Percentiles rank a stretch among this genome's conserved stretches.
These are phyloP conservation scores for Ceratina australensis DNA, from an alignment of 1,140 invertebrate species.

Conservation along the genomic window DNA sequence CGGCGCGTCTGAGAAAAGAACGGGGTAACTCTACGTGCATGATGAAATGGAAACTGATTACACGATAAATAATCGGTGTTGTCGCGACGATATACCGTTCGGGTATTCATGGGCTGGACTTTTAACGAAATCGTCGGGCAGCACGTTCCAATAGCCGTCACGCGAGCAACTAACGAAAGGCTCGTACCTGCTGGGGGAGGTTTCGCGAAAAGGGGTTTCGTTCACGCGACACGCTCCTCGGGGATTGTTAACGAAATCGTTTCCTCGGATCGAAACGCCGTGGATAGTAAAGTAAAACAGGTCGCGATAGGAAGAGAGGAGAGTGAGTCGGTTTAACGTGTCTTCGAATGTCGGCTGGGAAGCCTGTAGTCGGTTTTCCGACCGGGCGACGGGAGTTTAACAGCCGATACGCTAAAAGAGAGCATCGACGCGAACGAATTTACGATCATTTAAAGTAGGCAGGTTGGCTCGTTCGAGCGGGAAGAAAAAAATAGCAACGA, in stretches of 20 bases:
- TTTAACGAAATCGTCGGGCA: background rate
- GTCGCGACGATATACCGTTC: background rate
- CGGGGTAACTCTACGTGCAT: background rate
- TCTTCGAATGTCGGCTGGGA: background rate
- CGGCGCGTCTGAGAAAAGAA: no score
- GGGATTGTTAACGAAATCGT: constrained; percentile 32
- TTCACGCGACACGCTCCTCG: constrained; percentile 17
- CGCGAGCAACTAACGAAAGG: constrained; percentile 14
- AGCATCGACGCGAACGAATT: constrained; percentile 20
- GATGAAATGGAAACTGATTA: constrained; percentile 4
- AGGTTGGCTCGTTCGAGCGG: background rate
- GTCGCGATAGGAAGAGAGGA: background rate
- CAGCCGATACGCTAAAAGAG: background rate
- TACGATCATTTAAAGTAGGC: constrained; percentile 16
- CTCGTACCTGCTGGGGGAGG: background rate
- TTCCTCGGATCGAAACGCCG: constrained; percentile 1
- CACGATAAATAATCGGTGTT: constrained; percentile 1
- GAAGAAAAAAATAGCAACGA: background rate
- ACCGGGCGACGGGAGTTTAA: background rate
- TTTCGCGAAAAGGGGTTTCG: constrained; percentile 7
- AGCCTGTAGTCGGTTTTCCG: background rate
- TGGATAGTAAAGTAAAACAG: background rate
- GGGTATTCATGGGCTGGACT: background rate
- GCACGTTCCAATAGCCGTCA: constrained; percentile 23
- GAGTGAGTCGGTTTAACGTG: background rate